phyloP scores from a whole-genome alignment of 92 coral and sea anemone species.

The Micromussa lordhowensis region DNA sequence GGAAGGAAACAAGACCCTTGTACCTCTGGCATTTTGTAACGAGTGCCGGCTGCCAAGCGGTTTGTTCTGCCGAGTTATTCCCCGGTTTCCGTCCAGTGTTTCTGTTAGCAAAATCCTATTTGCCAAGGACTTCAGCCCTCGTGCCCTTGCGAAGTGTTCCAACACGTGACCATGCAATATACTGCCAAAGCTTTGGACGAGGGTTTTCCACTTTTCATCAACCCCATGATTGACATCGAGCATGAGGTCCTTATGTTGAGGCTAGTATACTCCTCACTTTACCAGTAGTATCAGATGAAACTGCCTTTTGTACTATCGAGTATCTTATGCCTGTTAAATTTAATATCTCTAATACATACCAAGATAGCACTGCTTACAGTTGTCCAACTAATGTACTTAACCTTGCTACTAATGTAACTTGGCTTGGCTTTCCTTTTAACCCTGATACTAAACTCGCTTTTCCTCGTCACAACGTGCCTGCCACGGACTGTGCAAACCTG shows the following conservation, averaged over 20 bases:
- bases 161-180: constrained; percentile 5
- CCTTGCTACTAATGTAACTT: constrained; percentile 40
- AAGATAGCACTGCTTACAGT: constrained; percentile 17
- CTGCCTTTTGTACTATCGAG: constrained; percentile 60
- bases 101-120: too few relatives aligned
- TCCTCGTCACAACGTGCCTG: constrained; percentile 30
- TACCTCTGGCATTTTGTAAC: too few relatives aligned
- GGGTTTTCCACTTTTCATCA: constrained; percentile 42
- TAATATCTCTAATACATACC: constrained; percentile 56
- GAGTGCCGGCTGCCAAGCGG: too few relatives aligned
- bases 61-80: too few relatives aligned
- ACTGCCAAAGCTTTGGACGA: constrained; percentile 41
- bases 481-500: constrained; percentile 45
- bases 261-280: constrained; percentile 29
- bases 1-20: too few relatives aligned
- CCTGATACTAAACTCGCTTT: constrained; percentile 45
- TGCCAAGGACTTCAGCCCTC: too few relatives aligned
- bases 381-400: constrained; percentile 52
- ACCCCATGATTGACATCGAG: constrained; percentile 54
- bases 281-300: constrained; percentile 28
- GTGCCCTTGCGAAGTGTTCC: too few relatives aligned
- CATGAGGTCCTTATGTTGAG: constrained; percentile 30
- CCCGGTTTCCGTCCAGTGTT: too few relatives aligned
- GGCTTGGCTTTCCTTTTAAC: constrained; percentile 65
- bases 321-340: constrained; percentile 54